These are phyloP conservation scores for Amitus sp. DNA, from an alignment of 2,888 invertebrate species.

Conservation along the genomic window DNA sequence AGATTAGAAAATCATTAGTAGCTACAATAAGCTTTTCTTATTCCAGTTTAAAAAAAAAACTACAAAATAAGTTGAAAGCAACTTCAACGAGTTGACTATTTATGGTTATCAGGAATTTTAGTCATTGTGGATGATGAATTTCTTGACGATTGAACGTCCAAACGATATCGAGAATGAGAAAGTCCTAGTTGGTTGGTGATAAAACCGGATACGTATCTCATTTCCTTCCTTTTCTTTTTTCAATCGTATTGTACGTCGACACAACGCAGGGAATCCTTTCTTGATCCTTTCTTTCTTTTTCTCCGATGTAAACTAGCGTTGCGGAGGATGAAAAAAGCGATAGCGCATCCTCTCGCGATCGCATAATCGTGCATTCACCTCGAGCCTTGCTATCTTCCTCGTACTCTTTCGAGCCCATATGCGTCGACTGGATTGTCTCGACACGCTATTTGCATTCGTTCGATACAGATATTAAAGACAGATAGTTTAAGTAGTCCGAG, in stretches of 20 bases:
- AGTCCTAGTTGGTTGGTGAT: too few species aligned
- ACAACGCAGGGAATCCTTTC: slow-evolving; percentile 38
- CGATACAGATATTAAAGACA: slow-evolving; percentile 41
- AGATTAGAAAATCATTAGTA: too few species aligned
- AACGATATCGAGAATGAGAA: too few species aligned
- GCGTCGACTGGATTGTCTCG: slow-evolving; percentile 30
- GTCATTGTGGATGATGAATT: too few species aligned
- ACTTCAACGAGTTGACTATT: too few species aligned
- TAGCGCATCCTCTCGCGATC: slow-evolving; percentile 59
- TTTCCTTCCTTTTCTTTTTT: slow-evolving; percentile 50
- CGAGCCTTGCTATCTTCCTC: slow-evolving; percentile 44
- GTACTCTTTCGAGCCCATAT: slow-evolving; percentile 38
- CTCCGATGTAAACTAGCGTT: slow-evolving; percentile 57
- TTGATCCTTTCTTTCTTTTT: slow-evolving; percentile 31
- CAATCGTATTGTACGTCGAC: slow-evolving; percentile 57
- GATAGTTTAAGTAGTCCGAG: slow-evolving; percentile 39
- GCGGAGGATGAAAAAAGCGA: slow-evolving; percentile 39
- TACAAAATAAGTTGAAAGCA: too few species aligned
- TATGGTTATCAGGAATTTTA: too few species aligned
- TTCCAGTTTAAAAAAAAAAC: too few species aligned
- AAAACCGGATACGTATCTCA: slow-evolving; percentile 21
- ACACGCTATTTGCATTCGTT: slow-evolving; percentile 42
- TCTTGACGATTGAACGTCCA: too few species aligned
- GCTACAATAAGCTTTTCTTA: too few species aligned
- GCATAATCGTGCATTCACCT: slow-evolving; percentile 63